These are phyloP conservation scores for Gadopsis bispinosus DNA, from an alignment of 2,797 vertebrate species.

Conservation along the genomic window DNA sequence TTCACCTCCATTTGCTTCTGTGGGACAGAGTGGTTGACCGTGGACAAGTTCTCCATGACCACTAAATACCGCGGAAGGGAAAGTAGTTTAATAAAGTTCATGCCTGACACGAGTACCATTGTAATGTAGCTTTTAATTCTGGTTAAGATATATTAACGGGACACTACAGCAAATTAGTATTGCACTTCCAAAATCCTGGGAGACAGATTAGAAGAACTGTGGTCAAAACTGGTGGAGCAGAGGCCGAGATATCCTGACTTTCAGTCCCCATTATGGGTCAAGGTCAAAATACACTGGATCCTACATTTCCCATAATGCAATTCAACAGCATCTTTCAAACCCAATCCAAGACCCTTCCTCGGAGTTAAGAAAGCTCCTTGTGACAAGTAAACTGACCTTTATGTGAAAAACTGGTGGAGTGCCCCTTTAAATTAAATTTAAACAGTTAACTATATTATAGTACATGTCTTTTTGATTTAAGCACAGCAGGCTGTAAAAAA, in stretches of 20 bases:
- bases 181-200: neutral
- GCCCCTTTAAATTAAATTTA: neutral
- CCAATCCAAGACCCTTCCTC: neutral
- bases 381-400: neutral
- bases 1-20: constrained; percentile 24
- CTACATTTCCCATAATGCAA: neutral
- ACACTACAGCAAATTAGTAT: neutral
- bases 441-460: neutral
- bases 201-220: neutral
- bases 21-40: neutral
- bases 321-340: neutral
- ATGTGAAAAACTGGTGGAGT: neutral
- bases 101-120: neutral
- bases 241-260: neutral
- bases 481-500: neutral
- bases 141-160: neutral
- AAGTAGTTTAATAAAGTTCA: neutral
- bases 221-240: neutral
- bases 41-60: constrained; percentile 57
- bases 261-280: neutral
- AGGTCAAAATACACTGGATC: neutral
- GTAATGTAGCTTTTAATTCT: neutral
- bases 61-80: neutral
- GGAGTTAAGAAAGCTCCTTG: neutral
- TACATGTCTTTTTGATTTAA: neutral